Conservation (phyloP, 2,113 vertebrate genomes). For the Anhinga anhinga region DNA sequence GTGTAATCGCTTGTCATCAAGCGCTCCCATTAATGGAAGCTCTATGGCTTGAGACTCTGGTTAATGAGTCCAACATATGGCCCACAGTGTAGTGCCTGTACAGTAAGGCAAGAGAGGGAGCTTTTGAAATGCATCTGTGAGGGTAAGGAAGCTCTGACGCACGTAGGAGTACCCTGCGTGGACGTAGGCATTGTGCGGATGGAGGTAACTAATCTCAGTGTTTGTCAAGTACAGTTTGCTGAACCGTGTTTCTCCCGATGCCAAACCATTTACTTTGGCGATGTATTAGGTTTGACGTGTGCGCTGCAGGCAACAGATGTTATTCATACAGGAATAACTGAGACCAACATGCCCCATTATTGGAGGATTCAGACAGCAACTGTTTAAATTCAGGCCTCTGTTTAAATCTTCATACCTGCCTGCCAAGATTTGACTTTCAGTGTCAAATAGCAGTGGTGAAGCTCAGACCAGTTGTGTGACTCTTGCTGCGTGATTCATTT, state of each 20-base stretch:
- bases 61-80: conserved; percentile 35
- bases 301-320: not conserved
- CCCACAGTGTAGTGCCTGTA: not conserved
- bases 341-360: not conserved
- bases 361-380: not conserved
- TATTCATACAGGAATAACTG: not conserved
- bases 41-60: not conserved
- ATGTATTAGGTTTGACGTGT: not conserved
- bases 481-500: not conserved
- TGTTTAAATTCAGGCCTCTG: not conserved
- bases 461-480: not conserved
- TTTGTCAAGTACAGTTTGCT: not conserved
- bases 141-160: not conserved
- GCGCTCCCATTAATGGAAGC: conserved; percentile 31
- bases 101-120: not conserved
- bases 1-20: conserved; percentile 42
- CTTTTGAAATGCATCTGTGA: not conserved
- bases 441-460: not conserved
- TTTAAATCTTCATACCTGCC: not conserved
- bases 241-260: not conserved
- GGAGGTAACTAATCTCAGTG: not conserved
- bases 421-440: not conserved
- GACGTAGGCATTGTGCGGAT: not conserved
- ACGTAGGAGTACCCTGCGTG: not conserved
- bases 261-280: not conserved